Base-by-base conservation (phyloP, 2,113 vertebrate species). In the Propithecus coquereli region DNA sequence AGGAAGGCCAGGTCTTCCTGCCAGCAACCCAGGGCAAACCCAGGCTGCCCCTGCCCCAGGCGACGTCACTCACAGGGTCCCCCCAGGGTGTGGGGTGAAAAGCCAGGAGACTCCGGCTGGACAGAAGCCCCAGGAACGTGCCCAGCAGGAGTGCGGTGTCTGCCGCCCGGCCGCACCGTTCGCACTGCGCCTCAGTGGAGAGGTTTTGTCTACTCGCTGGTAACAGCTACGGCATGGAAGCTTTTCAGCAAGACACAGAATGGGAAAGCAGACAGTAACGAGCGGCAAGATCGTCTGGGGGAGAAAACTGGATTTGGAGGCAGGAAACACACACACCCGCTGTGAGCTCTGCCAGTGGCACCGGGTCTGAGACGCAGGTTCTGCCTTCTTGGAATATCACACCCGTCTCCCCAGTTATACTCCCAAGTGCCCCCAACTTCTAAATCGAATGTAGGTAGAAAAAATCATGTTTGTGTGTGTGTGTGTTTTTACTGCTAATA, bases 211-310 rank as follows among this genome's bases (percentile, higher is more conserved):
- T 13, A 18, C 43, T 4, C 0, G 43, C n/a, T 22, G 22, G 40
- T n/a, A 12, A 17, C 5, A 52, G 5, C 5, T 4, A 32, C 20
- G 11, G 0, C n/a, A 37, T 0, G 6, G 0, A 16, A 30, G 77
- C n/a, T 34, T 59, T 4, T 43, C 25, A 45, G 6, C 80, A 59
- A 81, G 54, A 90, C 2, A 40, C 0, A 18, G 77, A n/a, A 68
- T 2, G 6, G 2, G 65, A 50, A 52, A 63, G 37, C 0, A 30
- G 32, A 5, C 3, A 18, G 4, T 59, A 32, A 30, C 43, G 59
- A 57, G 27, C 3, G 22, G 37, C 5, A 70, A 13, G 22, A 4
- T 1, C 1, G 59, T 27, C 32, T 30, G 32, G 43, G 25, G 25
- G n/a, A 79, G 52, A 59, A 57, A 25, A 52, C 0, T 32, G 50